phyloP scores from a whole-genome alignment of 2,113 vertebrate species.

The Nothoprocta pentlandii region DNA sequence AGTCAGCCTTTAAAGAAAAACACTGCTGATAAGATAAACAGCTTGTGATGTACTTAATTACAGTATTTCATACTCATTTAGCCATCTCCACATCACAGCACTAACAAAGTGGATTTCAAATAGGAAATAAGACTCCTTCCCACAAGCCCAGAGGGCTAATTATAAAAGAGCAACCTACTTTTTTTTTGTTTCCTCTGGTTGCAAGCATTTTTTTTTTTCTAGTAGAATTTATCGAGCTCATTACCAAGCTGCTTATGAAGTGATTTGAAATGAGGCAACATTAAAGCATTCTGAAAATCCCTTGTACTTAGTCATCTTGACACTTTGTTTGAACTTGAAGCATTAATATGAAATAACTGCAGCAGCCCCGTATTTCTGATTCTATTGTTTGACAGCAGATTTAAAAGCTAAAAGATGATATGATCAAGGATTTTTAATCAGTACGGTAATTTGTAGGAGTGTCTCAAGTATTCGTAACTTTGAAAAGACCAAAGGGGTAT shows the following conservation, averaged over 20 bases:
- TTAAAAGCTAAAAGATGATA: slow-evolving; percentile 82
- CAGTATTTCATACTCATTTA: slow-evolving; percentile 88
- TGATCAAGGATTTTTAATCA: slow-evolving; percentile 87
- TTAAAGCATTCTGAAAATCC: slow-evolving; percentile 89
- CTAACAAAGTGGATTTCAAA: slow-evolving; percentile 84
- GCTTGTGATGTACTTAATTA: slow-evolving; percentile 88
- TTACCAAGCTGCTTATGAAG: slow-evolving; percentile 89
- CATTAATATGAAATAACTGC: slow-evolving; percentile 89
- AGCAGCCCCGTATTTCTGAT: slow-evolving; percentile 80
- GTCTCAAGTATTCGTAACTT: slow-evolving; percentile 66
- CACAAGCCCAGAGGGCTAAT: slow-evolving; percentile 87
- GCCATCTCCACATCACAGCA: slow-evolving; percentile 79
- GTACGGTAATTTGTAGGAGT: slow-evolving; percentile 80
- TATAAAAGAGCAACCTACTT: slow-evolving; percentile 84
- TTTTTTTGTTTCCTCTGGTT: slow-evolving; percentile 74
- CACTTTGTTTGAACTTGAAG: slow-evolving; percentile 91
- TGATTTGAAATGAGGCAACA: slow-evolving; percentile 89
- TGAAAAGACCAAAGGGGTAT: slow-evolving; percentile 55
- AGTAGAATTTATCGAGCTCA: slow-evolving; percentile 86
- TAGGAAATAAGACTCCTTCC: slow-evolving; percentile 80
- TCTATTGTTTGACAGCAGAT: slow-evolving; percentile 84
- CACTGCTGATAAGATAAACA: slow-evolving; percentile 83
- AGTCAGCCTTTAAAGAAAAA: slow-evolving; percentile 77
- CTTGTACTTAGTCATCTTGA: slow-evolving; percentile 90
- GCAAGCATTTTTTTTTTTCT: slow-evolving; percentile 66